phyloP scores from a whole-genome alignment of 2,888 invertebrate species.

The Octonoba sinensis region DNA sequence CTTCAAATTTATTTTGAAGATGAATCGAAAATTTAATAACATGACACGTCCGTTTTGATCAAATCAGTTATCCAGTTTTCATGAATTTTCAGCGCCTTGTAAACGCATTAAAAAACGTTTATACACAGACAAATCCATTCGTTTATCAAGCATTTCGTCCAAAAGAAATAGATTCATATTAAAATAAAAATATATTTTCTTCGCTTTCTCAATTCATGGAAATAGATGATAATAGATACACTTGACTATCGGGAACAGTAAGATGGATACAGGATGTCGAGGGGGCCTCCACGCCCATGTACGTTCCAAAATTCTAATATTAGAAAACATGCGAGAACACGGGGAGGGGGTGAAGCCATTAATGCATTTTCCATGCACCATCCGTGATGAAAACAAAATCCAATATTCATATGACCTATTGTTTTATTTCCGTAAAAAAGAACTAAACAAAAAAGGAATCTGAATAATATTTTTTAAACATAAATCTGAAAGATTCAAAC shows the following conservation, averaged over 20 bases:
- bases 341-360: constrained; percentile 8
- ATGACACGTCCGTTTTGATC: no score
- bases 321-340: constrained; percentile 29
- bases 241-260: constrained; percentile 18
- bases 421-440: constrained; percentile 44
- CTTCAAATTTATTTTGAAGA: no score
- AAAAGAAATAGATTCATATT: neutral
- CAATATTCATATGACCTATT: constrained; percentile 61
- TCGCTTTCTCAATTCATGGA: constrained; percentile 7
- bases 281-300: neutral
- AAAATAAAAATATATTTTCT: neutral
- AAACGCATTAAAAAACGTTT: no score
- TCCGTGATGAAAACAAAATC: constrained; percentile 37
- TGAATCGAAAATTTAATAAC: no score
- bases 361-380: constrained; percentile 36
- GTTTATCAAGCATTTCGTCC: no score
- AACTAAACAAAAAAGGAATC: constrained; percentile 34
- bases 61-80: no score
- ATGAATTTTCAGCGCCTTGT: no score
- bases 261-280: constrained; percentile 6
- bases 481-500: constrained; percentile 44
- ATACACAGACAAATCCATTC: no score
- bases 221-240: constrained; percentile 28
- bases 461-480: constrained; percentile 37
- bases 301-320: constrained; percentile 14